Evolutionary conservation across 2,888 invertebrate genomes (phyloP).

Genomic region (Stenodera caucasica): DNA sequence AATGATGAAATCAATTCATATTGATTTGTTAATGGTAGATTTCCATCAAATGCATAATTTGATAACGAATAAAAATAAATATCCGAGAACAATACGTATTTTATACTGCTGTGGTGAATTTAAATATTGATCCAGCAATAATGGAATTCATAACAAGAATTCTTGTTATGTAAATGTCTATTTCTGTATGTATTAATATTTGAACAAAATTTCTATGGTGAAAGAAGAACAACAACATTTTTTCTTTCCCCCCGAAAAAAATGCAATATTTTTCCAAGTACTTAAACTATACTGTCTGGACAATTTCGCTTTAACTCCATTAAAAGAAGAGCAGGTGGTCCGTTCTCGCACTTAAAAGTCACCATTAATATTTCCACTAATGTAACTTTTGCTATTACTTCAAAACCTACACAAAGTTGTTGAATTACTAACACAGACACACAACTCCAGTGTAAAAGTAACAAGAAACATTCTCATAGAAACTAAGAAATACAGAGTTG

Average conservation of each 20-base stretch:
- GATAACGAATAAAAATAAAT: background rate
- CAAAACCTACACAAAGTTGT: background rate
- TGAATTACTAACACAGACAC: too few species aligned
- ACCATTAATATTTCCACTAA: conserved; percentile 11
- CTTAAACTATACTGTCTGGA: background rate
- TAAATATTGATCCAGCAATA: background rate
- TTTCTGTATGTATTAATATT: background rate
- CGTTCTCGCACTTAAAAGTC: conserved; percentile 7
- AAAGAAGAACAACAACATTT: too few species aligned
- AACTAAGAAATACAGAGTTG: too few species aligned
- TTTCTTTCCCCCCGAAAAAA: too few species aligned
- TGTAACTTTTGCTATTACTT: background rate
- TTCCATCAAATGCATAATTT: background rate
- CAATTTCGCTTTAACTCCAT: background rate
- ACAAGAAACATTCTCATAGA: too few species aligned
- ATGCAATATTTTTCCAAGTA: background rate
- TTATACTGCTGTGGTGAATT: background rate
- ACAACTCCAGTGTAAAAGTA: too few species aligned
- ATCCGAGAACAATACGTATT: background rate
- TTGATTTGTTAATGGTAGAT: too few species aligned
- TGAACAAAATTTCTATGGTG: too few species aligned
- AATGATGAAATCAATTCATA: too few species aligned
- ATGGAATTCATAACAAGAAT: background rate
- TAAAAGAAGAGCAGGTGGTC: background rate
- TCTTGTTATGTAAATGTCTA: background rate